Evolutionary conservation across 2,797 vertebrate species (phyloP), one percentile per base, ranked within the genome.

Genomic region (Alectoris magna): DNA sequence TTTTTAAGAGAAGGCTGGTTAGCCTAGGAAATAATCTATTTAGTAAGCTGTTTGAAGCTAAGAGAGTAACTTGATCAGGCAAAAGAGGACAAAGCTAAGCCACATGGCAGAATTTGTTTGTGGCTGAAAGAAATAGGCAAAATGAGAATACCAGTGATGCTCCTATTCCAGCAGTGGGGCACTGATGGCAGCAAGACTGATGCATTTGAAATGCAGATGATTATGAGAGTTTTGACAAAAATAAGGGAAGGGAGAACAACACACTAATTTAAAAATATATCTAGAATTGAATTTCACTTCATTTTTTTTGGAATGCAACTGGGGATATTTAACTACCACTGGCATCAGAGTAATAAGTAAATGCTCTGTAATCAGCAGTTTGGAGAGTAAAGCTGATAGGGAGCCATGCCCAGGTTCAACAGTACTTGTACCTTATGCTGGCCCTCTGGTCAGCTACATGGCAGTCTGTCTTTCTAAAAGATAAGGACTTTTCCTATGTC

Each of bases 281-380:
- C 48, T 79, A 64, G 77, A 93, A 58, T 66, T 92, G 27, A 82
- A 79, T 91, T 92, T 90, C 22, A 73, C 22, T 93, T 93, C 46
- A 63, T 83, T 66, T 85, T 39, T 60, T 86, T 91, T 34, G 77
- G 76, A 81, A 78, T 94, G 68, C 72, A 84, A 38, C 48, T 86
- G 84, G 17, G 24, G 7, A 26, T 84, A 60, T 79, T 92, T 91
- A 79, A 68, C 86, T 93, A 90, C 18, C 29, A 27, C 5, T 21
- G 59, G 43, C 66, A 68, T 73, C 71, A 51, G 56, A 79, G 36
- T 63, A 88, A 56, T 92, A 88, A 90, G 60, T 94, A 87, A 89
- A 80, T 89, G 68, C 62, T 87, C 46, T 91, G 67, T 82, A 95
- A 95, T 87, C 64, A 87, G 58, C 43, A 27, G 0, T 91, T 93